Evolutionary conservation across 2,113 vertebrate species (phyloP).

Genomic region (Mola mola): DNA sequence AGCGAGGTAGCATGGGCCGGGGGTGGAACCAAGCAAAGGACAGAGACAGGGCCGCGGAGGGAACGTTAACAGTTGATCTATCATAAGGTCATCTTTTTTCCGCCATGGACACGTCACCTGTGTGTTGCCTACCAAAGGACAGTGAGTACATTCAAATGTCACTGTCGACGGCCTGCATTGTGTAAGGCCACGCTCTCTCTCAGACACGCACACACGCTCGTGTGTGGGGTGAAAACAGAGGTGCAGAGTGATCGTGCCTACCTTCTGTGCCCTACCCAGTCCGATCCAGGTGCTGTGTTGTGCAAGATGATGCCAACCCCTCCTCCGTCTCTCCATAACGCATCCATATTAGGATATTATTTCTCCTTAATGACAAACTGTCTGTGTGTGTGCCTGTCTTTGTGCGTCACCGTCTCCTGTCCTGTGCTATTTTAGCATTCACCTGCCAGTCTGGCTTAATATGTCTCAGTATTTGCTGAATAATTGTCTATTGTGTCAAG

Average conservation of each 20-base stretch:
- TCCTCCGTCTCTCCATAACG: slow-evolving; percentile 14
- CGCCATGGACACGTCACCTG: slow-evolving; percentile 50
- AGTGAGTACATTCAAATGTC: slow-evolving; percentile 78
- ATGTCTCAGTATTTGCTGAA: slow-evolving; percentile 36
- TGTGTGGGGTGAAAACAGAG: slow-evolving; percentile 23
- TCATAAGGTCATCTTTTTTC: slow-evolving; percentile 79
- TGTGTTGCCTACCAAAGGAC: slow-evolving; percentile 49
- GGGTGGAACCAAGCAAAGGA: slow-evolving; percentile 23
- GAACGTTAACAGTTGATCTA: slow-evolving; percentile 59
- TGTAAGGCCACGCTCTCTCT: slow-evolving; percentile 33
- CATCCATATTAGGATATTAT: slow-evolving; percentile 57
- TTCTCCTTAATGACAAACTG: slow-evolving; percentile 20
- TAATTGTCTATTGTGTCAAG: slow-evolving; percentile 53
- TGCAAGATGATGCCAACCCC: slow-evolving; percentile 38
- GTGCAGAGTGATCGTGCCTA: neutral
- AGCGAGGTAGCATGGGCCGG: neutral
- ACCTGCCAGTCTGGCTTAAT: slow-evolving; percentile 62
- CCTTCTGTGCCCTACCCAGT: slow-evolving; percentile 30
- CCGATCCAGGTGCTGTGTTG: slow-evolving; percentile 46
- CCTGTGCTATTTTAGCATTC: slow-evolving; percentile 35
- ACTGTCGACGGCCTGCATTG: slow-evolving; percentile 54
- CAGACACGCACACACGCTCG: slow-evolving; percentile 1
- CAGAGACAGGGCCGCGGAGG: neutral
- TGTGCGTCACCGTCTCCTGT: slow-evolving; percentile 41
- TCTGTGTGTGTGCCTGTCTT: slow-evolving; percentile 19